These are phyloP conservation scores for Orthosia gracilis DNA, from an alignment of 2,888 invertebrate genomes.

Conservation along the genomic window DNA sequence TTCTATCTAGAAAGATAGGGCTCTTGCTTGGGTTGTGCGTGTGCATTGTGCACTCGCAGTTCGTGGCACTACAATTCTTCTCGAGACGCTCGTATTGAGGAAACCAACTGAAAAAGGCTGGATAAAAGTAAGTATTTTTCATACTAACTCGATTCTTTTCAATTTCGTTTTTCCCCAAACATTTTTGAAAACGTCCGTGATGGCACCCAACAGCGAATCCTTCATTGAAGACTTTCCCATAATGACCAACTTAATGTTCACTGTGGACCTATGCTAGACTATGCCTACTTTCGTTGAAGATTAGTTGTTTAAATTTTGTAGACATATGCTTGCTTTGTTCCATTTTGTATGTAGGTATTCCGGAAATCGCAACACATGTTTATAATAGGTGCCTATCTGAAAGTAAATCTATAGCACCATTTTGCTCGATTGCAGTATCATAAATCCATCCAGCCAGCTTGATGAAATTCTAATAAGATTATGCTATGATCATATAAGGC, in stretches of 20 bases:
- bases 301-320: background rate
- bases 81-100: background rate
- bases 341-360: background rate
- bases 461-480: background rate
- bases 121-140: slow-evolving; percentile 10
- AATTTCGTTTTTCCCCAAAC: background rate
- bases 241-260: background rate
- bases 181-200: background rate
- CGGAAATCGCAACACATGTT: background rate
- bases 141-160: background rate
- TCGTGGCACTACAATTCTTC: slow-evolving; percentile 7
- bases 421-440: background rate
- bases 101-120: background rate
- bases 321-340: background rate
- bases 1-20: background rate
- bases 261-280: no score
- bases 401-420: background rate
- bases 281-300: background rate
- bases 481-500: no score
- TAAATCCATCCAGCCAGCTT: background rate
- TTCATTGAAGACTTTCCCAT: background rate
- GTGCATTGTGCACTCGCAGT: background rate
- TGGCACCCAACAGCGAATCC: background rate
- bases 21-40: no score
- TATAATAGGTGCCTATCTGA: background rate